Percentiles rank a stretch among this genome's conserved stretches.
Conservation (phyloP, 2,888 invertebrate genomes). For the Conchocele bisecta region DNA sequence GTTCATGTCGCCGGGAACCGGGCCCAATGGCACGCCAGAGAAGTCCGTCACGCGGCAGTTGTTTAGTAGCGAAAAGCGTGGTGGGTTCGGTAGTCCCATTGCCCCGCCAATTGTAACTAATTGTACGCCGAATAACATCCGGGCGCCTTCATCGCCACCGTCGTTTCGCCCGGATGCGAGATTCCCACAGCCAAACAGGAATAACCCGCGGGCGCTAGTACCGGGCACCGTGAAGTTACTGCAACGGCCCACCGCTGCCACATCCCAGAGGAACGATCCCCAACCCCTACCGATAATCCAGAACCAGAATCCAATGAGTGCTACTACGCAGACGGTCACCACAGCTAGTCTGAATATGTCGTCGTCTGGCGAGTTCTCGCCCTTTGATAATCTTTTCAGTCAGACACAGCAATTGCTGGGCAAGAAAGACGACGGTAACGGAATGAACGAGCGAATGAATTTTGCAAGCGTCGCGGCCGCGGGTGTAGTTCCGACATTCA, state of each 20-base stretch:
- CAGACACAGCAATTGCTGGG: constrained; percentile 83
- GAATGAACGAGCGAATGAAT: constrained; percentile 86
- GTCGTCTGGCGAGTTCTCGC: constrained; percentile 90
- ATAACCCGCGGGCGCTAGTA: constrained; percentile 38
- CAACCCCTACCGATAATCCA: constrained; percentile 76
- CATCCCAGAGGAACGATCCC: constrained; percentile 59
- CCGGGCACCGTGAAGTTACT: constrained; percentile 61
- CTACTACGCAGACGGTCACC: constrained; percentile 50
- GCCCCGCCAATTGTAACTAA: constrained; percentile 56
- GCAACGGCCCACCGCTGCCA: constrained; percentile 55
- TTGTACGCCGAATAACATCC: constrained; percentile 54
- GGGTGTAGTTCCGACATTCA: constrained; percentile 83
- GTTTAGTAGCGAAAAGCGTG: constrained; percentile 72
- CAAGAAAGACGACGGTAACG: constrained; percentile 76
- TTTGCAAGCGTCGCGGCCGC: constrained; percentile 88
- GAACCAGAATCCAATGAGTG: constrained; percentile 49
- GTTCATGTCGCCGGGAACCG: constrained; percentile 59
- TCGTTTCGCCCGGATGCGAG: constrained; percentile 57
- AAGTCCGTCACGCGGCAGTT: constrained; percentile 78
- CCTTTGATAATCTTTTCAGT: constrained; percentile 91
- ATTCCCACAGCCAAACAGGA: constrained; percentile 23
- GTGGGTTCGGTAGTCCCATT: constrained; percentile 59
- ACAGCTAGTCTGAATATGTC: constrained; percentile 43
- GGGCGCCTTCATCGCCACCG: constrained; percentile 61
- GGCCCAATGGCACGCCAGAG: constrained; percentile 65